These are phyloP conservation scores for Sphaerodactylus townsendi DNA, from an alignment of 2,113 vertebrate genomes.

Conservation along the genomic window DNA sequence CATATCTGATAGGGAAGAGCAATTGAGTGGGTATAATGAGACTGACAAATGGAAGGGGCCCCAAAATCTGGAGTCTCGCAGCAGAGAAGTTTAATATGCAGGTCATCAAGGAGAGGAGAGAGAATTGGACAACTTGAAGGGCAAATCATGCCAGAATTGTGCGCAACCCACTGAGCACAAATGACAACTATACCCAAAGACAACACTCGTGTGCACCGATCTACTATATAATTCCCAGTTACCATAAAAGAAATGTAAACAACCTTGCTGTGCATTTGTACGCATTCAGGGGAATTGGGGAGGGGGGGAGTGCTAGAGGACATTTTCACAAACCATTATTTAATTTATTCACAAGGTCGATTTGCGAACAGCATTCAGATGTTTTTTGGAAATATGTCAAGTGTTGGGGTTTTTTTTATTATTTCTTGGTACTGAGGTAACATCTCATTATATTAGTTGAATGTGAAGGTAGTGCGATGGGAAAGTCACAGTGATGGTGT, in stretches of 20 bases:
- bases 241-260: constrained; percentile 71
- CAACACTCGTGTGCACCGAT: constrained; percentile 56
- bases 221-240: constrained; percentile 57
- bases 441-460: constrained; percentile 60
- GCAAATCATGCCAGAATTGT: constrained; percentile 63
- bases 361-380: constrained; percentile 67
- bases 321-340: constrained; percentile 63
- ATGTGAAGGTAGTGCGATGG: constrained; percentile 61
- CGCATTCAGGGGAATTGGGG: constrained; percentile 39
- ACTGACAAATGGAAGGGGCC: constrained; percentile 62
- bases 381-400: constrained; percentile 65
- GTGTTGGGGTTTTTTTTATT: constrained; percentile 47
- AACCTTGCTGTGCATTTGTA: constrained; percentile 63
- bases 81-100: constrained; percentile 70
- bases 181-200: constrained; percentile 64
- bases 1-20: constrained; percentile 43
- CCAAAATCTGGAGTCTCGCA: constrained; percentile 60
- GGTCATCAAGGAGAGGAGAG: constrained; percentile 53
- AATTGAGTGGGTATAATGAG: constrained; percentile 63
- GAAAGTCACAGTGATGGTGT: constrained; percentile 62
- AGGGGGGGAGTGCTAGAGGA: constrained; percentile 53
- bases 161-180: constrained; percentile 61
- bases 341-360: constrained; percentile 68
- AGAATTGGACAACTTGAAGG: constrained; percentile 70
- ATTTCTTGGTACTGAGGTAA: constrained; percentile 57